Percentiles rank a stretch among this genome's conserved stretches.
Evolutionary conservation across 2,113 vertebrate genomes (phyloP).

Genomic region (Otis tarda): DNA sequence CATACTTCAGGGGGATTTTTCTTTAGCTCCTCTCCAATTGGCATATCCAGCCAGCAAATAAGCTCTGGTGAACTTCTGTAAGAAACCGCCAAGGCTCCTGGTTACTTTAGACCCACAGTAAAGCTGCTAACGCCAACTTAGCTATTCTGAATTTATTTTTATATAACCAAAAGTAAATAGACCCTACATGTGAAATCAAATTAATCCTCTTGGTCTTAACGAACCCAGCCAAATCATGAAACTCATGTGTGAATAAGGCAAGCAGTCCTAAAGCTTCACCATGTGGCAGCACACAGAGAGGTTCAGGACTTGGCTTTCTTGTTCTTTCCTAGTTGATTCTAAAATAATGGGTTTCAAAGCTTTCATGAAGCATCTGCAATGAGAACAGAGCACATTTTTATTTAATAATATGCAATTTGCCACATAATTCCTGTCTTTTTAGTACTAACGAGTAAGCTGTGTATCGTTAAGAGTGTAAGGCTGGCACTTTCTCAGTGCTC

Average conservation of each 20-base stretch:
- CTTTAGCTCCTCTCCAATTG: not conserved
- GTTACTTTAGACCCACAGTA: not conserved
- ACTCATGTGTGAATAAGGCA: not conserved
- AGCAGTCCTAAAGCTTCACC: not conserved
- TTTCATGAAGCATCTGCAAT: not conserved
- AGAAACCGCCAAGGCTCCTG: not conserved
- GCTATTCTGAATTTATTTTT: not conserved
- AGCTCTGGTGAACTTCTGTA: not conserved
- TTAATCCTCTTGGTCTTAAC: not conserved
- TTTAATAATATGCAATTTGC: not conserved
- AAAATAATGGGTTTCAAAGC: not conserved
- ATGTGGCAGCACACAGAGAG: accelerated
- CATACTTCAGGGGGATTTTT: slow-evolving; percentile 20
- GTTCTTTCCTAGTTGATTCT: not conserved
- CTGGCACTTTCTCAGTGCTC: not conserved
- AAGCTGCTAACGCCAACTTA: not conserved
- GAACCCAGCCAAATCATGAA: not conserved
- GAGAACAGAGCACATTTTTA: not conserved
- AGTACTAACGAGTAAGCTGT: not conserved
- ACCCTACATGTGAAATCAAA: not conserved
- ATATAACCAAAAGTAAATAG: not conserved
- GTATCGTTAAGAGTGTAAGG: not conserved
- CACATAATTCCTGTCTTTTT: not conserved
- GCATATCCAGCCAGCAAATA: not conserved
- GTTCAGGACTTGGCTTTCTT: not conserved